Evolutionary conservation across 2,888 invertebrate species (phyloP).

Genomic region (Steromphala cineraria): DNA sequence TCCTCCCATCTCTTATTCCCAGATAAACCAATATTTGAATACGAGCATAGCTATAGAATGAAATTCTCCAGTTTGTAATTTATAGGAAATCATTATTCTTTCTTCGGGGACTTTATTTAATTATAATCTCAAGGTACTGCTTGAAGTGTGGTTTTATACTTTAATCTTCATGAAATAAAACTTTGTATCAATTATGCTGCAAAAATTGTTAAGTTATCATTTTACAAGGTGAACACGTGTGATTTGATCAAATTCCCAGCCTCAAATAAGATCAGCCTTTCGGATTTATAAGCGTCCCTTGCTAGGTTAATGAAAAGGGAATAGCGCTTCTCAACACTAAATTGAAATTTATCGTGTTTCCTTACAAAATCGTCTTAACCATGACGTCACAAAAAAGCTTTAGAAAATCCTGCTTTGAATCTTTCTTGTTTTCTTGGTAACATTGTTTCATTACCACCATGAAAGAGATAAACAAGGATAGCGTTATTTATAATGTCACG

Average conservation of each 20-base stretch:
- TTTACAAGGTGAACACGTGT: neutral
- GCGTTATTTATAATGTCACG: too few relatives aligned
- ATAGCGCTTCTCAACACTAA: neutral
- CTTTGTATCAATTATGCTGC: neutral
- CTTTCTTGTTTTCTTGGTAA: neutral
- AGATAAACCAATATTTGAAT: neutral
- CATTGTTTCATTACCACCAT: too few relatives aligned
- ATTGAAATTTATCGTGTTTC: conserved; percentile 8
- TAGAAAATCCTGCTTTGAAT: neutral
- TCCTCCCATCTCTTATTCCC: neutral
- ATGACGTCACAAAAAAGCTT: neutral
- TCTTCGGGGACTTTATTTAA: neutral
- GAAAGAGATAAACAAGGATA: too few relatives aligned
- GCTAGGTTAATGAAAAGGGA: neutral
- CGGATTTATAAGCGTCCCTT: neutral
- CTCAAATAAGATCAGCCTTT: neutral
- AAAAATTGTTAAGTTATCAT: neutral
- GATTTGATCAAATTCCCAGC: conserved; percentile 8
- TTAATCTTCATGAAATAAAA: neutral
- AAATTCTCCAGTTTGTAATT: neutral
- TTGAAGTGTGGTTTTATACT: neutral
- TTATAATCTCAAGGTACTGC: neutral
- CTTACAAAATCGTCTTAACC: neutral
- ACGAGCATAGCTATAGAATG: neutral
- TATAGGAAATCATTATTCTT: conserved; percentile 1